phyloP scores from a whole-genome alignment of 2,888 invertebrate species.

The Amiota mariae region DNA sequence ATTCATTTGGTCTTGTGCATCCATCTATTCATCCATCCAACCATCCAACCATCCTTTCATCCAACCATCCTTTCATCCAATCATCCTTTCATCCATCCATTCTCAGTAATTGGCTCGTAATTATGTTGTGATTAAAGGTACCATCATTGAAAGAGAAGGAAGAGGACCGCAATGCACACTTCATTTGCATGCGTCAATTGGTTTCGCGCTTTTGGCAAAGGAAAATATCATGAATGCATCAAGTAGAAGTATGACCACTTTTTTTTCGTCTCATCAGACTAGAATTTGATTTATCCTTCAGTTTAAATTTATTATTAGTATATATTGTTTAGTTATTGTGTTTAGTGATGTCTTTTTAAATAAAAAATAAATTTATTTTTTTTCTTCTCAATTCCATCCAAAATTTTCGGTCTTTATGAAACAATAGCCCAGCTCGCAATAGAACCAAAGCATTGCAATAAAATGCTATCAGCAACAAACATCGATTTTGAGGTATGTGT shows the following conservation, averaged over 20 bases:
- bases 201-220: background rate
- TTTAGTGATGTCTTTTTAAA: background rate
- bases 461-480: too few species aligned
- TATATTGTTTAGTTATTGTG: background rate
- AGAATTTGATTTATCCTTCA: background rate
- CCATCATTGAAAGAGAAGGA: background rate
- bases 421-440: background rate
- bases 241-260: too few species aligned
- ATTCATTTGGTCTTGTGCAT: background rate
- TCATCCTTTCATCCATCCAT: too few species aligned
- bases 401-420: background rate
- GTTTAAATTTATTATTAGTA: background rate
- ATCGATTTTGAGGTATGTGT: too few species aligned
- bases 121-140: background rate
- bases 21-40: too few species aligned
- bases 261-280: too few species aligned
- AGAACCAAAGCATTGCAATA: background rate
- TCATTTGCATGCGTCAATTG: constrained; percentile 13
- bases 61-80: too few species aligned
- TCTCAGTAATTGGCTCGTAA: background rate
- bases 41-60: too few species aligned
- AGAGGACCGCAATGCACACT: background rate
- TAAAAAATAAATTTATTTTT: background rate
- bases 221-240: background rate
- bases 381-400: too few species aligned